Conservation (phyloP, 1,140 invertebrate genomes). For the Drosophila nikananu region DNA sequence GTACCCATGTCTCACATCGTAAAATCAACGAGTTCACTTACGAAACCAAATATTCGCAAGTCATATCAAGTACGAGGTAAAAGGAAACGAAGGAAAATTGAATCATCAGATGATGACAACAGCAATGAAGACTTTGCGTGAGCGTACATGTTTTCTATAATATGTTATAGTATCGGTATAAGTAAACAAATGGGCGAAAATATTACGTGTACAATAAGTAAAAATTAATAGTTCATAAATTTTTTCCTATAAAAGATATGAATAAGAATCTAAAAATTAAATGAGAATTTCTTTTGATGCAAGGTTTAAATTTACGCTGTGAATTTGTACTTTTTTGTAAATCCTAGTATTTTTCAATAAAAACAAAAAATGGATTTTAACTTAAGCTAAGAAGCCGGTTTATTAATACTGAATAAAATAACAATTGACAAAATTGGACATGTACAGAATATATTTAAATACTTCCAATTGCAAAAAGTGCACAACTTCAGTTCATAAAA, state of each 20-base stretch:
- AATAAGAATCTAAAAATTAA: neutral
- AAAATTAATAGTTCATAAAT: neutral
- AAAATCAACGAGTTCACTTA: constrained; percentile 34
- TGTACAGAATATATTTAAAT: neutral
- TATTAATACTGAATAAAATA: too few relatives aligned
- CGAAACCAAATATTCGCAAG: constrained; percentile 56
- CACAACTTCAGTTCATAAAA: neutral
- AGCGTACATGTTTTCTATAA: constrained; percentile 9
- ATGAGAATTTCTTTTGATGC: neutral
- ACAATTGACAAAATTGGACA: neutral
- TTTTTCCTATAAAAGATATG: neutral
- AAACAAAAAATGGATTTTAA: neutral
- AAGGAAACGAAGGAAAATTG: constrained; percentile 67
- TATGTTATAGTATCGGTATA: neutral
- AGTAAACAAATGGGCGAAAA: neutral
- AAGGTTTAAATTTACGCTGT: neutral
- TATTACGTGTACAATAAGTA: neutral
- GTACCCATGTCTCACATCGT: constrained; percentile 33
- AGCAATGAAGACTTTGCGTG: constrained; percentile 72
- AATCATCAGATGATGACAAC: constrained; percentile 73
- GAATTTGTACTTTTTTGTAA: neutral
- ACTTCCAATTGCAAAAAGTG: neutral
- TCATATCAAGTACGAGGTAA: constrained; percentile 54
- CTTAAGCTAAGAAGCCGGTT: neutral
- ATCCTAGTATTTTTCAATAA: neutral